A percentile compares a stretch with the other conserved stretches of the same genome.
Conservation (phyloP, 2,888 invertebrate genomes). For the Xestia xanthographa region DNA sequence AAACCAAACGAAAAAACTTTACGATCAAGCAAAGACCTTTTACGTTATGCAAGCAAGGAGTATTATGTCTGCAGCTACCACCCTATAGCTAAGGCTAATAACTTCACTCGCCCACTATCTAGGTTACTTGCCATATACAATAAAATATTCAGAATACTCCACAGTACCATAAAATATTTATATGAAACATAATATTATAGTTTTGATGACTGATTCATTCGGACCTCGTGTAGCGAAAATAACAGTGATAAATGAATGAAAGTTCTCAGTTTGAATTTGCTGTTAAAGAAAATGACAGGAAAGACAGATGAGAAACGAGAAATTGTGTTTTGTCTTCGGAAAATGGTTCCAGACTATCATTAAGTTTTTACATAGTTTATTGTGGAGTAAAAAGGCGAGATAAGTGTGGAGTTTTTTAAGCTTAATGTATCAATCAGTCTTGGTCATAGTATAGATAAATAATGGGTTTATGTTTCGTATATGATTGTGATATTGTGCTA, state of each 20-base stretch:
- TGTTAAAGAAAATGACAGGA: constrained; percentile 46
- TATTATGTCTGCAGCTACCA: constrained; percentile 69
- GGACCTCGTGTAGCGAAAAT: constrained; percentile 33
- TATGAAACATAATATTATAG: constrained; percentile 45
- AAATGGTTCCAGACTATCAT: constrained; percentile 43
- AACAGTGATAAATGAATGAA: constrained; percentile 50
- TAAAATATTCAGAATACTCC: constrained; percentile 50
- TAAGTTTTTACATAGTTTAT: constrained; percentile 33
- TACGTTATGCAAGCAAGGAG: constrained; percentile 72
- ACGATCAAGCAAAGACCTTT: constrained; percentile 73
- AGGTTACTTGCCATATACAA: neutral
- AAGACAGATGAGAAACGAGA: constrained; percentile 50
- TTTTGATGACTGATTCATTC: constrained; percentile 51
- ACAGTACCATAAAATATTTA: constrained; percentile 43
- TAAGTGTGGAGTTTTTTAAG: constrained; percentile 6
- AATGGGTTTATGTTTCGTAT: neutral
- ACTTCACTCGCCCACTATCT: constrained; percentile 23
- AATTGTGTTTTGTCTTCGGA: constrained; percentile 47
- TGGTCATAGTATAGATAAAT: neutral
- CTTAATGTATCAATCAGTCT: constrained; percentile 23
- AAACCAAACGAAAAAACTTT: constrained; percentile 63
- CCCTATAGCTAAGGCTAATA: constrained; percentile 41
- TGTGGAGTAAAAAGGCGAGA: constrained; percentile 1
- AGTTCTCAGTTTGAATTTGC: constrained; percentile 42
- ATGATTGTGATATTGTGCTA: constrained; percentile 40